These are phyloP conservation scores for Dolichoris vasculosae DNA, from an alignment of 1,140 invertebrate species.

Conservation along the genomic window DNA sequence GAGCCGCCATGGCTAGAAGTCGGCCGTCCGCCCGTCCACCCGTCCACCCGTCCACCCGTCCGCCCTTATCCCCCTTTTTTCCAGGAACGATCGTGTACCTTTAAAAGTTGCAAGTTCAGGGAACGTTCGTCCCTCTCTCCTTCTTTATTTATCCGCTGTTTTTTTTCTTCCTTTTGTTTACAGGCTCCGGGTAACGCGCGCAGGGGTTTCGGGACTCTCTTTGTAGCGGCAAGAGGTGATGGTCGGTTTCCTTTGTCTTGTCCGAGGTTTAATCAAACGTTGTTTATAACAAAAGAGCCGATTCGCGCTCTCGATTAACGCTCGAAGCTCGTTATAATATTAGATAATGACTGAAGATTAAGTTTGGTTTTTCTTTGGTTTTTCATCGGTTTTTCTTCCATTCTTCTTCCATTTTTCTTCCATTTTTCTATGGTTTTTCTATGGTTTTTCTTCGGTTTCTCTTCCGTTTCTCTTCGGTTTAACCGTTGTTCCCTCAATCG, in stretches of 20 bases:
- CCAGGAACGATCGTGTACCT: neutral
- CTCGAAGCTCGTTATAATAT: neutral
- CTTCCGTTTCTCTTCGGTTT: neutral
- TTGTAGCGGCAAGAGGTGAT: neutral
- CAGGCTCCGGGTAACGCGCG: neutral
- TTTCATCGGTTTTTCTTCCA: no score
- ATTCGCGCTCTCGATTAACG: neutral
- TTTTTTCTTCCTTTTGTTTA: neutral
- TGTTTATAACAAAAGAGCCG: neutral
- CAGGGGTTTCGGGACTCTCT: neutral
- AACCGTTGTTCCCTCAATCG: neutral
- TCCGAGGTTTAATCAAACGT: neutral
- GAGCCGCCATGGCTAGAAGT: no score
- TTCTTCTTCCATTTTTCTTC: no score
- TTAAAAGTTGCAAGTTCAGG: conserved; percentile 23
- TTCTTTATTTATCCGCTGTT: neutral
- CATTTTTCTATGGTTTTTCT: no score
- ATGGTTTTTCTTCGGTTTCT: no score
- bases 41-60: no score
- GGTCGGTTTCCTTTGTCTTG: conserved; percentile 7
- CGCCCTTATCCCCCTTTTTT: neutral
- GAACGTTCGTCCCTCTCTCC: neutral
- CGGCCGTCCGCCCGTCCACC: no score
- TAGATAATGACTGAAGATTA: neutral
- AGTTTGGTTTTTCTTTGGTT: neutral